These are phyloP conservation scores for Tokudaia muenninki DNA, from an alignment of 2,797 vertebrate genomes.

Conservation along the genomic window DNA sequence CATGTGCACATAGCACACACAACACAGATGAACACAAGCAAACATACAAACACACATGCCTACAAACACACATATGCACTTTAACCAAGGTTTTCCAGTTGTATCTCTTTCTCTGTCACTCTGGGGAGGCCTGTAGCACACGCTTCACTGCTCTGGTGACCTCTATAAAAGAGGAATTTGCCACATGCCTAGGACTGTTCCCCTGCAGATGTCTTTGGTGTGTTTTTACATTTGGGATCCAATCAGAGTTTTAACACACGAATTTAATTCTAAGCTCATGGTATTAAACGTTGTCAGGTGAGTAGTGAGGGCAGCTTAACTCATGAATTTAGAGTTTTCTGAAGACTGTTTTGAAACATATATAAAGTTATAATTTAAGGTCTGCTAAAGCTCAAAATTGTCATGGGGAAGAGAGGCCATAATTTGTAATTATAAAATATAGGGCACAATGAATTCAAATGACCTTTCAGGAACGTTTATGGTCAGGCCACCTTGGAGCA, in stretches of 20 bases:
- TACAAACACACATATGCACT: neutral
- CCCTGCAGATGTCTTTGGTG: neutral
- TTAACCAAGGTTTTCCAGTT: neutral
- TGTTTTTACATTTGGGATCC: constrained; percentile 24
- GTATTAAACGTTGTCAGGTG: neutral
- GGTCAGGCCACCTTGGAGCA: neutral
- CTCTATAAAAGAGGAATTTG: constrained; percentile 8
- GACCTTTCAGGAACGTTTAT: constrained; percentile 42
- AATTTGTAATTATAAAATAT: constrained; percentile 37
- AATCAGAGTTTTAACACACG: constrained; percentile 44
- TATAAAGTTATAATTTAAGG: constrained; percentile 45
- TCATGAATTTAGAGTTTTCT: neutral
- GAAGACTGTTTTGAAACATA: constrained; percentile 18
- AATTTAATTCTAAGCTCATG: constrained; percentile 22
- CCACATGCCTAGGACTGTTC: neutral
- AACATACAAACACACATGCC: neutral
- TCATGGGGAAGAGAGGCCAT: neutral
- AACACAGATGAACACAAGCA: neutral
- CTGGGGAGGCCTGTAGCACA: neutral
- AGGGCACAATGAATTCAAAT: constrained; percentile 2
- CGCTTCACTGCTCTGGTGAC: neutral
- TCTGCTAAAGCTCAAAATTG: constrained; percentile 60
- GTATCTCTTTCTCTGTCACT: neutral
- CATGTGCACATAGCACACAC: neutral
- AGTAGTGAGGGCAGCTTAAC: neutral